Evolutionary conservation across 2,888 invertebrate species (phyloP).

Genomic region (Rapana venosa): DNA sequence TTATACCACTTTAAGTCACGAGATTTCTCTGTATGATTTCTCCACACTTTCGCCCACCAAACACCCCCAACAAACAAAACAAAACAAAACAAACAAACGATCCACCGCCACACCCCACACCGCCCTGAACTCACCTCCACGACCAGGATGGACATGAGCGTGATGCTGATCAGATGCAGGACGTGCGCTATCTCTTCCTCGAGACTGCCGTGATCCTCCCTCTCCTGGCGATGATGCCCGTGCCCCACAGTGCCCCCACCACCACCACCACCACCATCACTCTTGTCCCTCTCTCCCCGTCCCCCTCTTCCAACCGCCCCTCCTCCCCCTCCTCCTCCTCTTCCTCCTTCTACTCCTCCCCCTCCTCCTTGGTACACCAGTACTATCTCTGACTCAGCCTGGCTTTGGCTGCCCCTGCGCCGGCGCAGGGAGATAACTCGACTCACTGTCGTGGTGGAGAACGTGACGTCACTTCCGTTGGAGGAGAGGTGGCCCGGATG

Average conservation of each 20-base stretch:
- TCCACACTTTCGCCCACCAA: too few species aligned
- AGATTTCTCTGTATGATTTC: too few species aligned
- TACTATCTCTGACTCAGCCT: not conserved
- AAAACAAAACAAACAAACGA: too few species aligned
- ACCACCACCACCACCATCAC: not conserved
- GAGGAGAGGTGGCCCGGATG: not conserved
- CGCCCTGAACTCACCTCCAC: constrained; percentile 60
- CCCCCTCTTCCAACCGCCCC: not conserved
- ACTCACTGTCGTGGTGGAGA: not conserved
- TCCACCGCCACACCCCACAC: not conserved
- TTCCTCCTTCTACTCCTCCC: not conserved
- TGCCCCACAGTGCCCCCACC: not conserved
- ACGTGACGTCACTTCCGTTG: constrained; percentile 6
- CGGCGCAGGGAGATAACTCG: not conserved
- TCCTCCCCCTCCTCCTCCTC: not conserved
- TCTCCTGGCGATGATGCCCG: not conserved
- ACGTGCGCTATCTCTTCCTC: constrained; percentile 68
- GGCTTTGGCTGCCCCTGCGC: constrained; percentile 4
- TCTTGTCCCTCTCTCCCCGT: not conserved
- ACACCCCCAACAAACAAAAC: too few species aligned
- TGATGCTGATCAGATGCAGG: constrained; percentile 69
- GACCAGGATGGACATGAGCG: constrained; percentile 65
- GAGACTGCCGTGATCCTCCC: constrained; percentile 50
- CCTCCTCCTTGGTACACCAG: constrained; percentile 8
- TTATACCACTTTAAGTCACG: too few species aligned